Percentiles rank a stretch among this genome's conserved stretches.
Evolutionary conservation across 2,888 invertebrate genomes (phyloP).

Genomic region (Caenorhabditis imperialis): DNA sequence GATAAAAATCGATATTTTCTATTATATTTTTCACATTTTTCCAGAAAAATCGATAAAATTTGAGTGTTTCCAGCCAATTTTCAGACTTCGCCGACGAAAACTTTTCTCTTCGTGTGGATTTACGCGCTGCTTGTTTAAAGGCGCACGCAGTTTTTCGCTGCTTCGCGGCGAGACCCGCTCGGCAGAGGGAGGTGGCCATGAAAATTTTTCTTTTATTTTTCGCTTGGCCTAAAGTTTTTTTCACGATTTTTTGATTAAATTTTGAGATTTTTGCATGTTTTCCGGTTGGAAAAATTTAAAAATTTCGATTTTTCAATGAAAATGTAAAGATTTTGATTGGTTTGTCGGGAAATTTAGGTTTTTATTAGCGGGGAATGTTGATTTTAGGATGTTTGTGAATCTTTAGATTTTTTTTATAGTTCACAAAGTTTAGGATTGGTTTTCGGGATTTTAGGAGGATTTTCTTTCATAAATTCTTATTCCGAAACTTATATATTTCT

Average conservation of each 20-base stretch:
- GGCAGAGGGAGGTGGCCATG: background rate
- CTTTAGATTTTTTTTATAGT: conserved; percentile 4
- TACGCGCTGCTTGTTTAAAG: conserved; percentile 47
- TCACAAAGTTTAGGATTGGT: background rate
- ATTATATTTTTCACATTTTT: background rate
- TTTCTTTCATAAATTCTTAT: no score
- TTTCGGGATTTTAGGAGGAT: background rate
- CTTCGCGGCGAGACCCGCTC: conserved; percentile 44
- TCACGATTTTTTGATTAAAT: conserved; percentile 19
- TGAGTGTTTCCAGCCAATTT: conserved; percentile 7
- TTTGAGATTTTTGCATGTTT: conserved; percentile 14
- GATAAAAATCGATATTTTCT: no score
- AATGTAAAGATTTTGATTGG: no score
- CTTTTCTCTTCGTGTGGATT: conserved; percentile 27
- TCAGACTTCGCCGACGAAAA: background rate
- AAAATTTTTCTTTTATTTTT: conserved; percentile 39
- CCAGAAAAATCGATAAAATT: no score
- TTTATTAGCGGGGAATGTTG: no score
- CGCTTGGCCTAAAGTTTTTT: conserved; percentile 57
- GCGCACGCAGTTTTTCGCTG: conserved; percentile 18
- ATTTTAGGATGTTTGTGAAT: no score
- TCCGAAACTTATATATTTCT: no score
- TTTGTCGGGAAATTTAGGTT: background rate
- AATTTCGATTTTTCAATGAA: background rate
- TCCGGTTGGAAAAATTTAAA: background rate